These are phyloP conservation scores for Sthenelais limicola DNA, from an alignment of 2,888 invertebrate species.

Conservation along the genomic window DNA sequence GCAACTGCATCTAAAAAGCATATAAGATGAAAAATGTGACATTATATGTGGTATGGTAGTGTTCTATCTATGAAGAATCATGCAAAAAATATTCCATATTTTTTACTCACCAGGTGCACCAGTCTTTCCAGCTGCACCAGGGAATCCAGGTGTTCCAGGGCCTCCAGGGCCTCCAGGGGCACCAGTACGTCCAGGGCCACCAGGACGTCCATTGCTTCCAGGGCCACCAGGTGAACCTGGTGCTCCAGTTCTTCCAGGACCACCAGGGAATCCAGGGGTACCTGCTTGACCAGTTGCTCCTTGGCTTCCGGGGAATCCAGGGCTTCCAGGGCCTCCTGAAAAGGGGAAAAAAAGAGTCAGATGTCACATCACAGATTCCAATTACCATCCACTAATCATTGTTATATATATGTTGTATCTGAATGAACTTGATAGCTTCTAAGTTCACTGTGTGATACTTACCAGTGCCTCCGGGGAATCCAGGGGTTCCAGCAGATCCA, in stretches of 20 bases:
- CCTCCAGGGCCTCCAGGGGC: slow-evolving; percentile 38
- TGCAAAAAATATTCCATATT: no score
- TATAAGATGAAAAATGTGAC: no score
- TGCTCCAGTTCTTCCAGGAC: slow-evolving; percentile 28
- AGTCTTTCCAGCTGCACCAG: slow-evolving; percentile 36
- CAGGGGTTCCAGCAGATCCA: slow-evolving; percentile 18
- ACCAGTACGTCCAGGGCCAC: slow-evolving; percentile 34
- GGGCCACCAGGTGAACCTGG: slow-evolving; percentile 45
- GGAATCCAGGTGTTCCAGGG: background rate
- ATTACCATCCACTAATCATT: no score
- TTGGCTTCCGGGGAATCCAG: slow-evolving; percentile 54
- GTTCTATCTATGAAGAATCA: no score
- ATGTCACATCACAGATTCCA: no score
- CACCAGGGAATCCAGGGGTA: slow-evolving; percentile 11
- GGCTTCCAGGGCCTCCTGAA: slow-evolving; percentile 10
- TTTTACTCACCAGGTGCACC: slow-evolving; percentile 44
- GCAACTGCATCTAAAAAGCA: no score
- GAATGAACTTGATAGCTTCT: slow-evolving; percentile 64
- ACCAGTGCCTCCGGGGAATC: slow-evolving; percentile 50
- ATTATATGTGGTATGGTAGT: no score
- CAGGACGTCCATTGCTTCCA: slow-evolving; percentile 10
- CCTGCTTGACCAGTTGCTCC: slow-evolving; percentile 55
- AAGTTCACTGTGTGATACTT: background rate
- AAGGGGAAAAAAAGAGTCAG: background rate
- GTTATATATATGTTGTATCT: no score